Percentiles rank a stretch among this genome's conserved stretches.
phyloP scores from a whole-genome alignment of 2,797 vertebrate species.

The Leptoclinus maculatus region DNA sequence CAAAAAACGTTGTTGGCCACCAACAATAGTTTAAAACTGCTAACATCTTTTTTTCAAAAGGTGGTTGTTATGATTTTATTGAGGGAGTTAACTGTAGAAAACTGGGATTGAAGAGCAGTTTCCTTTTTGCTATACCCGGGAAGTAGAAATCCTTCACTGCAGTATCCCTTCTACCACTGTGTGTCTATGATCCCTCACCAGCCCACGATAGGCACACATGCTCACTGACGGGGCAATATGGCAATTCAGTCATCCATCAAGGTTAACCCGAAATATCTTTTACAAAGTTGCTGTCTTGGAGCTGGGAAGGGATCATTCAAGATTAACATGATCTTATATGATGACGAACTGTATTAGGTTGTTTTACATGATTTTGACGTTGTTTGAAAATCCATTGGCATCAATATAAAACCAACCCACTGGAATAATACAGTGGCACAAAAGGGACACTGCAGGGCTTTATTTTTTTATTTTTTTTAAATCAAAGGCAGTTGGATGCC shows the following conservation, averaged over 20 bases:
- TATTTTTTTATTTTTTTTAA: constrained; percentile 59
- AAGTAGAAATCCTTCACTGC: constrained; percentile 91
- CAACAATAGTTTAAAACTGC: constrained; percentile 99
- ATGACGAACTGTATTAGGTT: constrained; percentile 64
- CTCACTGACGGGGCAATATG: constrained; percentile 74
- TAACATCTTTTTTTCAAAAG: constrained; percentile 95
- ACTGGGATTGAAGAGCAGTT: constrained; percentile 89
- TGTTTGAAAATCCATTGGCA: constrained; percentile 82
- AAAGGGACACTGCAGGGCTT: constrained; percentile 99
- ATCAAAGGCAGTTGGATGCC: constrained; percentile 98
- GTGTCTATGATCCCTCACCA: constrained; percentile 72
- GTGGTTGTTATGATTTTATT: constrained; percentile 94
- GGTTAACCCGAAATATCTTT: constrained; percentile 55
- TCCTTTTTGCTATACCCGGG: constrained; percentile 86
- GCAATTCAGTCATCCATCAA: constrained; percentile 69
- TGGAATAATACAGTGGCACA: constrained; percentile 84
- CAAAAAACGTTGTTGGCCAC: constrained; percentile 99
- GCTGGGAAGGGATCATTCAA: constrained; percentile 69
- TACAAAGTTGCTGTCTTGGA: constrained; percentile 52
- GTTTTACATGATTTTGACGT: constrained; percentile 74
- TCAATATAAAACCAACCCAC: constrained; percentile 87
- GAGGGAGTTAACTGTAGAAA: constrained; percentile 99
- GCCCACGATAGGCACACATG: constrained; percentile 70
- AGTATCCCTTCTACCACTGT: constrained; percentile 96
- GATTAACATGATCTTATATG: constrained; percentile 68